Percentiles rank a stretch among this genome's conserved stretches.
Evolutionary conservation across 1,140 invertebrate species (phyloP).

Genomic region (Solen grandis): DNA sequence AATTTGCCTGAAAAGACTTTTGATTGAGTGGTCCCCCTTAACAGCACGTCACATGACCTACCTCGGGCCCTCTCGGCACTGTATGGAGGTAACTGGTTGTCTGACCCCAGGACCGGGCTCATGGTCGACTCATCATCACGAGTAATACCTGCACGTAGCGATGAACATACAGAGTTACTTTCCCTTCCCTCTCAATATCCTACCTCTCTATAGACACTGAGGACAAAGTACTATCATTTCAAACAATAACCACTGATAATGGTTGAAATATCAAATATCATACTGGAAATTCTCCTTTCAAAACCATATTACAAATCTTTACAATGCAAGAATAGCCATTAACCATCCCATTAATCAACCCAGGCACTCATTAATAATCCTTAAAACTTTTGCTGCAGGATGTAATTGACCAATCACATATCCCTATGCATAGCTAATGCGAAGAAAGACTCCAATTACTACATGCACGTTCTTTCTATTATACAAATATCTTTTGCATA

Average conservation of each 20-base stretch:
- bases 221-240: neutral
- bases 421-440: neutral
- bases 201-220: neutral
- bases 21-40: too few relatives aligned
- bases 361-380: too few relatives aligned
- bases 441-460: neutral
- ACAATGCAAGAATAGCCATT: too few relatives aligned
- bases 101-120: conserved; percentile 30
- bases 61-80: conserved; percentile 42
- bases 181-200: neutral
- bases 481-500: neutral
- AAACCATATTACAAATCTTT: too few relatives aligned
- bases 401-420: too few relatives aligned
- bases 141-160: neutral
- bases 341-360: too few relatives aligned
- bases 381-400: too few relatives aligned
- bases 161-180: neutral
- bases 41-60: too few relatives aligned
- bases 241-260: neutral
- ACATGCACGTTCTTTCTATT: neutral
- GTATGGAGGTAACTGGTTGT: conserved; percentile 45
- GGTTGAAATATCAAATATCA: too few relatives aligned
- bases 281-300: too few relatives aligned
- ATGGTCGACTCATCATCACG: conserved; percentile 17
- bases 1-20: too few relatives aligned